A percentile compares a stretch with the other conserved stretches of the same genome.
phyloP scores from a whole-genome alignment of 2,888 invertebrate species.

The Drosophila leonis region DNA sequence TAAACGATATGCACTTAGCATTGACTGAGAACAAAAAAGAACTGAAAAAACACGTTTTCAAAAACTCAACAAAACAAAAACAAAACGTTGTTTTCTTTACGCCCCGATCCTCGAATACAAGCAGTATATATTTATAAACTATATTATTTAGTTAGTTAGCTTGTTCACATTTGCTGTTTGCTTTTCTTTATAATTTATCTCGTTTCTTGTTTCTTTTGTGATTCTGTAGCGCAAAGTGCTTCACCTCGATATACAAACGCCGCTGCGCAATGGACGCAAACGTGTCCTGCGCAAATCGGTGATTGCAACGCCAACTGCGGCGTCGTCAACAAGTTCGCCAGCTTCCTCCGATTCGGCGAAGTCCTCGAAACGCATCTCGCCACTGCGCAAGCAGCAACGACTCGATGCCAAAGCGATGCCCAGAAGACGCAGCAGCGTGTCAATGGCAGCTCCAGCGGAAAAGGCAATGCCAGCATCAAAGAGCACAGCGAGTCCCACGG shows the following conservation, averaged over 20 bases:
- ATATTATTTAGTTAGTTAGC: not conserved
- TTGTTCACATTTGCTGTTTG: slow-evolving; percentile 16
- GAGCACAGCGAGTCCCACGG: slow-evolving; percentile 65
- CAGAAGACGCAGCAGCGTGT: slow-evolving; percentile 2
- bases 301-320: not conserved
- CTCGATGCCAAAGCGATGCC: slow-evolving; percentile 37
- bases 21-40: slow-evolving; percentile 12
- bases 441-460: not conserved
- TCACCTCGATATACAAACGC: slow-evolving; percentile 63
- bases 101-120: not conserved
- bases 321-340: slow-evolving; percentile 4
- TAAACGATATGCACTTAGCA: slow-evolving; percentile 5
- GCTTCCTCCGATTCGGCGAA: slow-evolving; percentile 31
- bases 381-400: slow-evolving; percentile 73
- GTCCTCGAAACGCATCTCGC: slow-evolving; percentile 49
- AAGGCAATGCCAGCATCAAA: not conserved
- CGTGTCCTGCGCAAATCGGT: slow-evolving; percentile 62
- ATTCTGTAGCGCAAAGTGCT: slow-evolving; percentile 51
- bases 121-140: not conserved
- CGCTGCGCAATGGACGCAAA: slow-evolving; percentile 79
- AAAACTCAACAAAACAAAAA: slow-evolving; percentile 27
- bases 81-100: slow-evolving; percentile 63
- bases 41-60: slow-evolving; percentile 34
- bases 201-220: slow-evolving; percentile 19
- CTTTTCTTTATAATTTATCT: slow-evolving; percentile 13